Evolutionary conservation across 2,113 vertebrate species (phyloP).

Genomic region (Gasterosteus aculeatus): DNA sequence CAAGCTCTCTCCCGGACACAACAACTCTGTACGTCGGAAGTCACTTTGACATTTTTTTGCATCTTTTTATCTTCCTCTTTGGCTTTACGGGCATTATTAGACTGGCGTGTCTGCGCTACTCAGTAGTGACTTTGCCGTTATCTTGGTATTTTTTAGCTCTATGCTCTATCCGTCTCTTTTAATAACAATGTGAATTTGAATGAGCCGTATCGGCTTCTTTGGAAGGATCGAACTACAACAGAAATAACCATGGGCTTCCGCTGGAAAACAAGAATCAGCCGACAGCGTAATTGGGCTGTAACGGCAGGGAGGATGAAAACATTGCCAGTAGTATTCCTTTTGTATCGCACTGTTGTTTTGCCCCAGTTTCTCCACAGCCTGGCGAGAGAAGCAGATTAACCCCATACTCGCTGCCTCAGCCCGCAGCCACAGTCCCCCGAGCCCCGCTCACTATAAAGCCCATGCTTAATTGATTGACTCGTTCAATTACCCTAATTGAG

Average conservation of each 20-base stretch:
- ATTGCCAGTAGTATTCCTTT: slow-evolving; percentile 66
- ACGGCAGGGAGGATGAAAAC: slow-evolving; percentile 33
- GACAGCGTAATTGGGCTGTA: slow-evolving; percentile 13
- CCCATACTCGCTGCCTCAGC: slow-evolving; percentile 59
- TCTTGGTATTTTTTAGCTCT: background rate
- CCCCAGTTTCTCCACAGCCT: slow-evolving; percentile 67
- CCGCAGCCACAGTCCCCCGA: slow-evolving; percentile 42
- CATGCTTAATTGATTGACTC: slow-evolving; percentile 76
- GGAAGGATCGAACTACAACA: background rate
- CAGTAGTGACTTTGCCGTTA: slow-evolving; percentile 5
- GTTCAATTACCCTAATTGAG: slow-evolving; percentile 75
- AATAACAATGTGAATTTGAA: background rate
- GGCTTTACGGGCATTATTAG: background rate
- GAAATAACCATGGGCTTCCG: background rate
- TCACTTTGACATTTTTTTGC: background rate
- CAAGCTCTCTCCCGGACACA: slow-evolving; percentile 2
- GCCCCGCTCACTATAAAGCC: slow-evolving; percentile 47
- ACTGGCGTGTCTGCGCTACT: background rate
- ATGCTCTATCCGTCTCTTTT: background rate
- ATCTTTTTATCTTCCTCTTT: too few relatives aligned
- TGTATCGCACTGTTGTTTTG: slow-evolving; percentile 69
- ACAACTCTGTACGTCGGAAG: slow-evolving; percentile 12
- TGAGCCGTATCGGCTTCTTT: background rate
- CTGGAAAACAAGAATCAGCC: background rate
- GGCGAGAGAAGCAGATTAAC: slow-evolving; percentile 66